Evolutionary conservation across 2,888 invertebrate genomes (phyloP), one percentile per base, ranked within the genome.

Genomic region (Xylophagus ater): DNA sequence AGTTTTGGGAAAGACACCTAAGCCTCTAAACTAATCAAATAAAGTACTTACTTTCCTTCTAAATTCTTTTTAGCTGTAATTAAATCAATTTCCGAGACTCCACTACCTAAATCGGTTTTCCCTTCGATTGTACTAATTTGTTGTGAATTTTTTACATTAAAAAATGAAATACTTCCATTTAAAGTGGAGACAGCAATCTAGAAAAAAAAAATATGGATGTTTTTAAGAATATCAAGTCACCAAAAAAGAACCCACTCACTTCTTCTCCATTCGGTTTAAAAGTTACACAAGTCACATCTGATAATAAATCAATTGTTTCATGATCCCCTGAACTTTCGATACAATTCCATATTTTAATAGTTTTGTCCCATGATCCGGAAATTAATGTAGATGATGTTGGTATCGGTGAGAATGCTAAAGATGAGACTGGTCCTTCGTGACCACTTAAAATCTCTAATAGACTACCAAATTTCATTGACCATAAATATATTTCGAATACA

Each of bases 321-420:
- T 82, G 81, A 5, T 77, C 74, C 0, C 82, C 76, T 41, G 81
- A 83, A 50, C 69, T 76, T 56, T 88, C 87, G 26, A 94, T 74
- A 5, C 90, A 82, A 62, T 93, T 85, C 96, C 97, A 97, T 33
- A 97, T 67, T 52, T 80, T 74, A 3, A 96, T 68, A 0, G 89
- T 86, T 63, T 85, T 84, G 66, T 99, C 98, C 96, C 97, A 97
- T 15, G 93, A 92, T 3, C 79, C 83, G 1, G 93, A 92, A 0
- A 79, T 85, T 26, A 97, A 65, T 2, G 78, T 72, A 0, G 84
- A 78, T 47, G 84, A 85, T 0, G 78, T 68, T 1, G 76, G 58
- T 6, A 66, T 68, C 0, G 89, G 86, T 44, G 76, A 81, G 65
- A 98, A 96, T 1, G 78, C 71, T 2, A 98, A 57, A 42, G 81